Evolutionary conservation across 2,797 vertebrate genomes (phyloP).

Genomic region (Rhadinocentrus ornatus): DNA sequence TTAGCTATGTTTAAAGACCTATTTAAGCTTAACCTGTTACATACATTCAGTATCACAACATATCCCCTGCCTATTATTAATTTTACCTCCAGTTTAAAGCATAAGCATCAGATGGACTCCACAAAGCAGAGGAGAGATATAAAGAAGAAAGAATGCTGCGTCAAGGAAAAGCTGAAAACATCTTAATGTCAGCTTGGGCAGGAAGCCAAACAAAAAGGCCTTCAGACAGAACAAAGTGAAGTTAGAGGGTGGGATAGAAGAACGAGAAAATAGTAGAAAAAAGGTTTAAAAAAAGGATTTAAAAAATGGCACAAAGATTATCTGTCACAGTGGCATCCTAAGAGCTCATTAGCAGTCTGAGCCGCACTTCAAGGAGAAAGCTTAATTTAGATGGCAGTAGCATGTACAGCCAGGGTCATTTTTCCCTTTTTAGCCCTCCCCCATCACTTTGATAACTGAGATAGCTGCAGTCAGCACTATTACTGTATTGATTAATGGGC

Average conservation of each 20-base stretch:
- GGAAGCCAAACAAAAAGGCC: constrained; percentile 56
- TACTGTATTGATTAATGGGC: constrained; percentile 79
- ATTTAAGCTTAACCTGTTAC: not conserved
- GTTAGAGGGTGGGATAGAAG: constrained; percentile 21
- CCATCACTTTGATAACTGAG: constrained; percentile 37
- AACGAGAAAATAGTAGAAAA: not conserved
- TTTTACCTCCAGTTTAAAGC: constrained; percentile 8
- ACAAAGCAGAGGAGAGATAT: constrained; percentile 15
- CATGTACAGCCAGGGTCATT: constrained; percentile 52
- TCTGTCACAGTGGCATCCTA: constrained; percentile 41
- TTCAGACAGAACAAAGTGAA: constrained; percentile 53
- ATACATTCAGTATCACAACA: constrained; percentile 9
- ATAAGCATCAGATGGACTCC: constrained; percentile 33
- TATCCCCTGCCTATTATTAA: constrained; percentile 3
- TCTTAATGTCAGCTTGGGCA: constrained; percentile 69
- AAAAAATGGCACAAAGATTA: constrained; percentile 59
- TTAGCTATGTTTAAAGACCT: constrained; percentile 20
- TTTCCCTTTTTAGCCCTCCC: constrained; percentile 49
- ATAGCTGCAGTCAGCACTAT: constrained; percentile 74
- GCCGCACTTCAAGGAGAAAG: constrained; percentile 77
- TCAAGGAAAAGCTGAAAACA: constrained; percentile 65
- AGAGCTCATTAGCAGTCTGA: constrained; percentile 77
- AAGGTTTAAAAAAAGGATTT: too few species aligned
- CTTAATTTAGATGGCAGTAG: constrained; percentile 71
- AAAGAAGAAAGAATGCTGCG: constrained; percentile 11